A percentile compares a stretch with the other conserved stretches of the same genome.
Conservation (phyloP, 2,888 invertebrate genomes). For the Pachymerium ferrugineum region DNA sequence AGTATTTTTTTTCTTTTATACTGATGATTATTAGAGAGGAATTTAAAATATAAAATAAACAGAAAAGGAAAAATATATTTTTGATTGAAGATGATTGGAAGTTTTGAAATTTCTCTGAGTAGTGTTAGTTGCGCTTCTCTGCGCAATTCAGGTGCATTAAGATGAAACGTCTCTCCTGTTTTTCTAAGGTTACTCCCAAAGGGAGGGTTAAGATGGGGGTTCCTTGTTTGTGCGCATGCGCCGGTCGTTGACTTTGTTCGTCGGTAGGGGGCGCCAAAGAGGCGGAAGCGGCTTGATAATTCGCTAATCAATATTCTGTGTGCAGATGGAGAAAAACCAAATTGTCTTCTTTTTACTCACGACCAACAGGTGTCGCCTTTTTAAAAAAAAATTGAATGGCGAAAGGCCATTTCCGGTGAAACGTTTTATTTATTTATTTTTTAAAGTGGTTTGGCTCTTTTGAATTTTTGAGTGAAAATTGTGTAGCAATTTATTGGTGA, state of each 20-base stretch:
- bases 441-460: not conserved
- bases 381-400: not conserved
- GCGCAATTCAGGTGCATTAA: slow-evolving; percentile 14
- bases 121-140: slow-evolving; percentile 17
- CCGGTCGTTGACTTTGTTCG: slow-evolving; percentile 22
- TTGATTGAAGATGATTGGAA: no score
- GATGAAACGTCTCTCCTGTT: slow-evolving; percentile 9
- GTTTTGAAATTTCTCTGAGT: not conserved
- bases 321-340: slow-evolving; percentile 8
- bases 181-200: slow-evolving; percentile 6
- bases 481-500: not conserved
- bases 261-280: not conserved
- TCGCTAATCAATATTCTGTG: slow-evolving; percentile 20
- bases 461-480: not conserved
- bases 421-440: not conserved
- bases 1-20: slow-evolving; percentile 6
- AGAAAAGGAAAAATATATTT: no score
- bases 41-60: no score
- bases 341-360: slow-evolving; percentile 1
- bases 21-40: slow-evolving; percentile 19
- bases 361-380: slow-evolving; percentile 21
- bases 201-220: not conserved
- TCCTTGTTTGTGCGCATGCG: slow-evolving; percentile 13
- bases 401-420: not conserved
- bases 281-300: slow-evolving; percentile 8